Evolutionary conservation across 2,888 invertebrate genomes (phyloP).

Genomic region (Drosophila mettleri): DNA sequence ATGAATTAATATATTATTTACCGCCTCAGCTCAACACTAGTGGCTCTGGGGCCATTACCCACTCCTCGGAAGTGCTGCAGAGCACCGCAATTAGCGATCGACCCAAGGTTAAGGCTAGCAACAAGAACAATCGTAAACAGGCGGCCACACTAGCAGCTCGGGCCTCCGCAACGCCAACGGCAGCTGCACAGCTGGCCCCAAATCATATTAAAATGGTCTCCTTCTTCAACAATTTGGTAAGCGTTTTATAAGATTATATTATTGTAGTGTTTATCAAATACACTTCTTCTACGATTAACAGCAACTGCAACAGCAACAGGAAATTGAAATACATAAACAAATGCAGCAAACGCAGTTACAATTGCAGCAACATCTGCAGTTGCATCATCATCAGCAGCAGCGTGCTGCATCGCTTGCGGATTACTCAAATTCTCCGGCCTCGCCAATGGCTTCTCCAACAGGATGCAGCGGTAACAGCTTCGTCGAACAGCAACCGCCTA

Average conservation of each 20-base stretch:
- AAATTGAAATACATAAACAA: slow-evolving; percentile 55
- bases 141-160: slow-evolving; percentile 62
- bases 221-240: slow-evolving; percentile 84
- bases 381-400: slow-evolving; percentile 57
- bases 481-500: slow-evolving; percentile 46
- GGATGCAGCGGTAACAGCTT: slow-evolving; percentile 54
- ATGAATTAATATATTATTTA: background rate
- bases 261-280: background rate
- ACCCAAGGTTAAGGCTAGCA: slow-evolving; percentile 92
- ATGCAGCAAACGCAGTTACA: slow-evolving; percentile 72
- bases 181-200: slow-evolving; percentile 46
- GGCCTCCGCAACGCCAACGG: slow-evolving; percentile 2
- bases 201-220: slow-evolving; percentile 85
- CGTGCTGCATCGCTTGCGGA: slow-evolving; percentile 56
- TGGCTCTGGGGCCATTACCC: slow-evolving; percentile 80
- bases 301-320: slow-evolving; percentile 53
- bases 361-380: slow-evolving; percentile 80
- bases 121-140: slow-evolving; percentile 92
- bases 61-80: slow-evolving; percentile 86
- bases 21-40: slow-evolving; percentile 56
- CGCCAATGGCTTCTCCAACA: slow-evolving; percentile 81
- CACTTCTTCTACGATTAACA: slow-evolving; percentile 3
- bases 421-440: slow-evolving; percentile 82
- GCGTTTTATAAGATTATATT: slow-evolving; percentile 33
- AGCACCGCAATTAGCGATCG: slow-evolving; percentile 93